A percentile compares a stretch with the other conserved stretches of the same genome.
phyloP scores from a whole-genome alignment of 2,888 invertebrate genomes.

The Plemyria rubiginata region DNA sequence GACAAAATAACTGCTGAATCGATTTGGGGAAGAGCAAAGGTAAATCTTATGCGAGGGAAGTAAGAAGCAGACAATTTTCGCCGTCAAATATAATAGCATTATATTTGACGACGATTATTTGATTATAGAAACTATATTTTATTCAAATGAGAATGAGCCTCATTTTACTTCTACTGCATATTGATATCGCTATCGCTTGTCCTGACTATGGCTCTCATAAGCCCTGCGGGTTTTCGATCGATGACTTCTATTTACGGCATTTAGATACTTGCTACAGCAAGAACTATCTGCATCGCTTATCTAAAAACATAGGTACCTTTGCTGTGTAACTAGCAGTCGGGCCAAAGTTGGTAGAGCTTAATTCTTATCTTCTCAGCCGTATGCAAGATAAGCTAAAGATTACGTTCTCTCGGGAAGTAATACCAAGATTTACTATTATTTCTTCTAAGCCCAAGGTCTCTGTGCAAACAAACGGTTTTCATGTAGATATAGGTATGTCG shows the following conservation, averaged over 20 bases:
- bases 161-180: no score
- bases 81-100: neutral
- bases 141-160: neutral
- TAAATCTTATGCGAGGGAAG: neutral
- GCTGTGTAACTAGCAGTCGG: conserved; percentile 21
- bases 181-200: no score
- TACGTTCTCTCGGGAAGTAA: conserved; percentile 33
- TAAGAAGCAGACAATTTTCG: neutral
- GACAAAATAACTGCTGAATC: no score
- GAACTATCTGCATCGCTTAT: conserved; percentile 28
- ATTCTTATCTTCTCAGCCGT: conserved; percentile 36
- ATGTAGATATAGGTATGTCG: neutral
- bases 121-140: neutral
- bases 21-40: neutral
- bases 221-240: no score
- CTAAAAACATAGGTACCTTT: conserved; percentile 18
- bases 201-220: no score
- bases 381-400: conserved; percentile 38
- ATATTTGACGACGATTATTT: no score
- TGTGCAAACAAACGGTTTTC: conserved; percentile 23
- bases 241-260: neutral
- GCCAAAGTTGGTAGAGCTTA: conserved; percentile 35
- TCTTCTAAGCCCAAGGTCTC: conserved; percentile 29
- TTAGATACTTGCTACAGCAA: neutral
- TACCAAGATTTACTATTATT: conserved; percentile 3